Evolutionary conservation across 2,113 vertebrate species (phyloP).

Genomic region (Chinchilla lanigera): DNA sequence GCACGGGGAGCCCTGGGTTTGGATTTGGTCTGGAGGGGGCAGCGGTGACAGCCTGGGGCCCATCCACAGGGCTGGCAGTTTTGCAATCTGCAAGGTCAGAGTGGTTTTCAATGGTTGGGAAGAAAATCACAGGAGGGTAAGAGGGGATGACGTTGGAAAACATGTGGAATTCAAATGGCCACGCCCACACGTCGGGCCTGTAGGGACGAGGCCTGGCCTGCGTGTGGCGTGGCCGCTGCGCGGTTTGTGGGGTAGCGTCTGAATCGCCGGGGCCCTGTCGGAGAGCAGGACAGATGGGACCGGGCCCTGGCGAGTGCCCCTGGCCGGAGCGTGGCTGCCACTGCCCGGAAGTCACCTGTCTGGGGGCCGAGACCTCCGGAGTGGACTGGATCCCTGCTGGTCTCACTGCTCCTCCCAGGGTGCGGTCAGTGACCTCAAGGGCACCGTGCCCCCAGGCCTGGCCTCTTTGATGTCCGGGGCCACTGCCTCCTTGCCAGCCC

Average conservation of each 20-base stretch:
- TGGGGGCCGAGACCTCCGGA: background rate
- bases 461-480: background rate
- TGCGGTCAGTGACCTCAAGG: background rate
- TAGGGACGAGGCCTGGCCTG: background rate
- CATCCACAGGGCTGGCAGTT: background rate
- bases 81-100: background rate
- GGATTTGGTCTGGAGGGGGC: background rate
- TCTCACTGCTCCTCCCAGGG: background rate
- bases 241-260: background rate
- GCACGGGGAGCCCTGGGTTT: rapidly evolving
- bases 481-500: background rate
- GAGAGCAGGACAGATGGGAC: background rate
- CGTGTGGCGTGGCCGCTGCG: rapidly evolving
- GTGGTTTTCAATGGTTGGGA: background rate
- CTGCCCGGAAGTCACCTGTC: background rate
- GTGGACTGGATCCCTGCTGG: too few species aligned
- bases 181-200: too few species aligned
- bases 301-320: rapidly evolving
- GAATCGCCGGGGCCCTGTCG: background rate
- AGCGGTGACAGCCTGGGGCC: background rate
- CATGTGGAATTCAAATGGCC: background rate
- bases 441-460: background rate
- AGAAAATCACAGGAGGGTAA: background rate
- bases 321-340: rapidly evolving
- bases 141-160: background rate